A percentile compares a stretch with the other conserved stretches of the same genome.
Conservation (phyloP, 2,797 vertebrate genomes). For the Parotocinclus haroldoi region DNA sequence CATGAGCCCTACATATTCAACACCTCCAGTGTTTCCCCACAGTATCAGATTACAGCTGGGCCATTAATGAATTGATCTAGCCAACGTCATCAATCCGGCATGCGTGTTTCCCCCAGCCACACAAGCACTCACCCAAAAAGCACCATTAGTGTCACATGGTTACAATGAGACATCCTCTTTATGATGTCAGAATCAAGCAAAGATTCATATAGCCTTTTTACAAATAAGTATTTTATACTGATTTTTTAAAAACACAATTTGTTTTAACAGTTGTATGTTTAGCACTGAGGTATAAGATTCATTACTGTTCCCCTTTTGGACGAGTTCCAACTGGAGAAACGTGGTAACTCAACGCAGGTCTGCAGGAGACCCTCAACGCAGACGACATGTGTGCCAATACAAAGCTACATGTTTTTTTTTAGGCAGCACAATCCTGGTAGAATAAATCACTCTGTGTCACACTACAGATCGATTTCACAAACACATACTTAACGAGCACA, state of each 20-base stretch:
- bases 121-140: neutral
- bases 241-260: too few relatives aligned
- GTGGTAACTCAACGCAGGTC: conserved; percentile 32
- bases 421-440: neutral
- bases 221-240: too few relatives aligned
- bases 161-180: neutral
- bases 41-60: conserved; percentile 17
- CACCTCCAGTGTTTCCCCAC: conserved; percentile 2
- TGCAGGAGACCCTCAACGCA: conserved; percentile 8
- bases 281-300: neutral
- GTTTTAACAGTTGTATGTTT: too few relatives aligned
- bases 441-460: conserved; percentile 8
- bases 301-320: conserved; percentile 8
- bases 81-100: conserved; percentile 8
- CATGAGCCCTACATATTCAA: too few relatives aligned
- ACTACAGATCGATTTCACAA: neutral
- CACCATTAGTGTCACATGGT: neutral
- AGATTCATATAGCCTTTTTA: too few relatives aligned
- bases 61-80: conserved; percentile 22
- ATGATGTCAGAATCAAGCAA: neutral
- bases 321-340: conserved; percentile 30
- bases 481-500: neutral
- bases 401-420: neutral
- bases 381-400: conserved; percentile 3
- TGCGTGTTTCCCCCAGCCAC: conserved; percentile 1